These are phyloP conservation scores for Geotrupes spiniger DNA, from an alignment of 2,888 invertebrate species.

Conservation along the genomic window DNA sequence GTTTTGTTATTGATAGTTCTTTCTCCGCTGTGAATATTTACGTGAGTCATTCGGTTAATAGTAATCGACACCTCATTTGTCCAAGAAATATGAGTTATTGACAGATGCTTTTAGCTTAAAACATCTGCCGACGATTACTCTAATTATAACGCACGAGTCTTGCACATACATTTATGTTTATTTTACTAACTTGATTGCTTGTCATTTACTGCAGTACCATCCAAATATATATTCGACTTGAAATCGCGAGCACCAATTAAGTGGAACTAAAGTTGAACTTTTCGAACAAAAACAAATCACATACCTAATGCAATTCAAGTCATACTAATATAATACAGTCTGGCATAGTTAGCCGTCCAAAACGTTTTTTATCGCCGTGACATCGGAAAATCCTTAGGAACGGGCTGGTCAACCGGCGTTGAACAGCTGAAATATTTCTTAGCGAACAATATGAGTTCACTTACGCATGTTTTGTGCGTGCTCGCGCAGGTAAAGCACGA, in stretches of 20 bases:
- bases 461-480: conserved; percentile 29
- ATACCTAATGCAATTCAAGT: conserved; percentile 1
- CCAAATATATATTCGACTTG: background rate
- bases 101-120: conserved; percentile 25
- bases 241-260: background rate
- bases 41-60: background rate
- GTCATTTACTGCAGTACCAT: no score
- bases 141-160: no score
- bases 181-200: no score
- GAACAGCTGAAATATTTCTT: conserved; percentile 29
- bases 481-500: conserved; percentile 22
- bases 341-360: background rate
- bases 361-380: background rate
- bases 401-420: conserved; percentile 5
- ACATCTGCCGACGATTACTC: conserved; percentile 17
- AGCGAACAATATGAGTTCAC: conserved; percentile 29
- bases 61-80: conserved; percentile 13
- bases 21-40: background rate
- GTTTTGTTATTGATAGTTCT: no score
- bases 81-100: conserved; percentile 16
- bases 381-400: background rate
- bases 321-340: conserved; percentile 5
- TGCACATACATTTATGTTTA: no score
- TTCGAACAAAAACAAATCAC: no score
- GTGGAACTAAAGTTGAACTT: no score